Base-by-base conservation (phyloP, 1,140 invertebrate genomes). In the Sweltsa coloradensis region DNA sequence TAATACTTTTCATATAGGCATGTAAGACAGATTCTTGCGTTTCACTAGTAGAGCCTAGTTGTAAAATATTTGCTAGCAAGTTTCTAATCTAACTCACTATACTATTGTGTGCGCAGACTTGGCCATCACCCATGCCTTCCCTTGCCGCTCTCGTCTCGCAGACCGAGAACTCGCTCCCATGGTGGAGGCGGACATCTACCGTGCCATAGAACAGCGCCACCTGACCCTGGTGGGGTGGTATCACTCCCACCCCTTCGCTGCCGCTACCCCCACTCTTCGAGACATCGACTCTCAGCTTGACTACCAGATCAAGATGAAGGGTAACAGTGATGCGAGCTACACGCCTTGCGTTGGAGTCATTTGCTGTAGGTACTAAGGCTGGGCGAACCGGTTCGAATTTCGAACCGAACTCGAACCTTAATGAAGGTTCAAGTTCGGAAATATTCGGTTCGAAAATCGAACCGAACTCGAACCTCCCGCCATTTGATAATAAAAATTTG, bases 271-370 rank as follows among this genome's bases (percentile, higher is more conserved):
- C 7, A 90, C 89, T 14, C 66, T 95, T 1, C 71, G 86, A 36
- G 93, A 97, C 64, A 85, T 93, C 50, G 88, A 93, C 58, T 79
- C 84, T 51, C 93, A 97, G 63, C 69, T 96, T 45, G 89, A 94
- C 55, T 94, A 95, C 71, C 88, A 97, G 70, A 85, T 96, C 40
- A 84, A 83, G 62, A 89, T 96, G 85, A 87, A 91, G 57, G 91
- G 91, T 1, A 76, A 79, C 5, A 85, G 79, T 48, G 89, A 93
- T 69, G 81, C 85, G 51, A 84, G 80, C 14, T 96, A 96, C 57
- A 85, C 84, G 34, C 93, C 93, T 4, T 95, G 91, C 59, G 76
- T 97, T 54, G 91, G 89, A 37, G 72, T 96, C 22, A 95, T 96
- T 62, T 83, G 88, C 51, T 92, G 89, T 94, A 70, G 76, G 74